Base-by-base conservation (phyloP, 2,797 vertebrate species). In the Alfaro cultratus region DNA sequence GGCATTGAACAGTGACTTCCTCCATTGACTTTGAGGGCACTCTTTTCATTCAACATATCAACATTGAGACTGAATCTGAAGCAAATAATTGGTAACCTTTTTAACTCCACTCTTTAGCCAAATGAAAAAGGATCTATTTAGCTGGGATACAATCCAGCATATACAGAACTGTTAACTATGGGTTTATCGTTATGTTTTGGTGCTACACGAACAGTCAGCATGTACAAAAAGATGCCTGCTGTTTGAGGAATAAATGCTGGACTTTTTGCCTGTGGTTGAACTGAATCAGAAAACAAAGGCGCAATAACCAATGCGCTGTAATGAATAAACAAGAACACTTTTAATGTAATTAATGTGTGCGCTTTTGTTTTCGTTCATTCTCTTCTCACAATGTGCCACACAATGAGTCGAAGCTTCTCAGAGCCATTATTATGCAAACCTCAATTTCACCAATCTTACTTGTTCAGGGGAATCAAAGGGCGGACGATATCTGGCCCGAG, bases 381-480 rank as follows among this genome's bases (percentile, higher is more conserved):
- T 74, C 60, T 36, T 73, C 74, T 75, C 55, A 2, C 41, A 29
- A 18, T 45, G 47, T 15, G 41, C 76, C 36, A 41, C 70, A 2
- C 26, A 15, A 23, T 1, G 39, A 82, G 67, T 73, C 70, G 47
- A 79, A 79, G 75, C 41, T 78, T n/a, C 53, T 34, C 67, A 7
- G 2, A 16, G 53, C 53, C 46, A 45, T 57, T 53, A 80, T 82
- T 72, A 34, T 8, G 72, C 68, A 41, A 73, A 80, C 75, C 62
- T 84, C 72, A 36, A 49, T 84, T 82, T 71, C 67, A 80, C 55
- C 29, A 15, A 75, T 85, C 62, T 47, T 46, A 62, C 77, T 78
- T 13, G 43, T 83, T 78, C 70, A 16, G 55, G 8, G 21, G 81
- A 81, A 85, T 79, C 84, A 76, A 71, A 88, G 78, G 72, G 53